A percentile compares a stretch with the other conserved stretches of the same genome.
Conservation (phyloP, 2,113 vertebrate species). For the Pangasianodon hypophthalmus region DNA sequence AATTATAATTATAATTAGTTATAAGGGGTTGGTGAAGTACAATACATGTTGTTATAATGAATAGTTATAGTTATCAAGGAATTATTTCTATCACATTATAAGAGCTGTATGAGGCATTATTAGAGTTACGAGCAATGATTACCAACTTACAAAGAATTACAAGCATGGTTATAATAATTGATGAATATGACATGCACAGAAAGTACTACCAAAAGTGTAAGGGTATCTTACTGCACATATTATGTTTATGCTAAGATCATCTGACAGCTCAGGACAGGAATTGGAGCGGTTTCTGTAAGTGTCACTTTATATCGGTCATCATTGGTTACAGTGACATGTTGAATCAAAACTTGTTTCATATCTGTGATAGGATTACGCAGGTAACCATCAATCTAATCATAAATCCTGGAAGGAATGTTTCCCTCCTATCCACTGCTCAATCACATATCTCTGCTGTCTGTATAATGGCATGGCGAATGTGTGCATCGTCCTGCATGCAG, state of each 20-base stretch:
- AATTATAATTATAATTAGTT: not conserved
- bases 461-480: conserved; percentile 21
- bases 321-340: not conserved
- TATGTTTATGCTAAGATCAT: conserved; percentile 21
- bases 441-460: not conserved
- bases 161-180: not conserved
- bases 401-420: not conserved
- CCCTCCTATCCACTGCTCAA: not conserved
- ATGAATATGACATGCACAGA: not conserved
- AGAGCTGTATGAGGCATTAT: not conserved
- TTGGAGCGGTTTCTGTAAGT: not conserved
- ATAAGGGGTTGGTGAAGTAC: not conserved
- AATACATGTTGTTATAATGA: not conserved
- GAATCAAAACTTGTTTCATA: not conserved
- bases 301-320: conserved; percentile 22
- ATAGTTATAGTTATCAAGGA: not conserved
- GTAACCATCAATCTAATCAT: not conserved
- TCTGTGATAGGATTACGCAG: not conserved
- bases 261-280: conserved; percentile 20
- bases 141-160: not conserved
- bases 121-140: not conserved
- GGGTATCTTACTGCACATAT: not conserved
- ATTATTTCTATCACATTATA: not conserved
- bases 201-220: not conserved
- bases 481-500: conserved; percentile 30